Evolutionary conservation across 2,113 vertebrate genomes (phyloP), one percentile per base, ranked within the genome.

Genomic region (Catagonus wagneri): DNA sequence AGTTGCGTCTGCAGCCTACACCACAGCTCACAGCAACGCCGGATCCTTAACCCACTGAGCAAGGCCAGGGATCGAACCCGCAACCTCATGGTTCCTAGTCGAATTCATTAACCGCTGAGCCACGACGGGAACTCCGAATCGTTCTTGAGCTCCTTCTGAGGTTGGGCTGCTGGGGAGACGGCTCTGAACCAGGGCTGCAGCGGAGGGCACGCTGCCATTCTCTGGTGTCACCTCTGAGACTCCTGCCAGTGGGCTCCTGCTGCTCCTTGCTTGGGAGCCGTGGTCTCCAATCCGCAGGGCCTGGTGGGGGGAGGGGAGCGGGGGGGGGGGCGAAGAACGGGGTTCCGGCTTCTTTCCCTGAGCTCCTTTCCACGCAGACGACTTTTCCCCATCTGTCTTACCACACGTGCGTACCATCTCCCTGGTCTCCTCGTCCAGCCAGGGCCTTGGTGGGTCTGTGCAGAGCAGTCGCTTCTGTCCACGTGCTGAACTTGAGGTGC

Each of bases 151-250:
- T 39, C 22, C 63, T n/a, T 44, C 90, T 32, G 0, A 22, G 80
- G 34, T 52, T 17, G 50, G 71, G 61, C 75, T 34, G 25, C 75
- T 11, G 17, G 79, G 83, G 34, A 16, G 20, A 19, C 1, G 1
- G 65, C 54, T 52, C 22, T 36, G 74, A 20, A 19, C 1, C 1
- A 44, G 19, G 23, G 17, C 39, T 29, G 56, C 12, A 1, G 39
- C 12, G 60, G 58, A 39, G 61, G 10, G 12, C 58, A 6, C 3
- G 2, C 71, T 29, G 27, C 39, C 27, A 16, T 58, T 60, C 85
- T 9, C 25, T 0, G 0, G 0, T 13, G 7, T 61, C 11, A 1
- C 78, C 54, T 58, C 36, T 12, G 7, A 29, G 74, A 71, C 1
- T 32, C 27, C 11, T 32, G 72, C 81, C 75, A 23, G 25, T 44